Evolutionary conservation across 2,797 vertebrate genomes (phyloP).

Genomic region (Spinibarbus caldwelli): DNA sequence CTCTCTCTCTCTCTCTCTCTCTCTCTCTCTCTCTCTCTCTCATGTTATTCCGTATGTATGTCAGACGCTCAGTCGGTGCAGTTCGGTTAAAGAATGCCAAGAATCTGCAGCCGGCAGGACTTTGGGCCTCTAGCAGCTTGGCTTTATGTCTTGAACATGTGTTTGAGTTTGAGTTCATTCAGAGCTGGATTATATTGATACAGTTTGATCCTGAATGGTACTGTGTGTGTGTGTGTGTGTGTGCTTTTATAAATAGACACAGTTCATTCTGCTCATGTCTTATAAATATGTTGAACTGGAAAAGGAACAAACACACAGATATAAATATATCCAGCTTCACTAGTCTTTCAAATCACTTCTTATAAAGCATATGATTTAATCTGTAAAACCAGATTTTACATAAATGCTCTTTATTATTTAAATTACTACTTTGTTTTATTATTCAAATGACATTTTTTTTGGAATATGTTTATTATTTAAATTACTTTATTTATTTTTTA

Average conservation of each 20-base stretch:
- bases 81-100: slow-evolving; percentile 72
- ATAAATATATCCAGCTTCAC: neutral
- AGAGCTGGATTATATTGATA: slow-evolving; percentile 51
- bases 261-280: neutral
- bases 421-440: neutral
- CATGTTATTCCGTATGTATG: neutral
- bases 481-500: neutral
- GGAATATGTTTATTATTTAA: neutral
- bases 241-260: neutral
- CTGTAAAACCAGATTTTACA: neutral
- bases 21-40: neutral
- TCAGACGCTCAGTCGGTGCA: neutral
- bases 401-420: neutral
- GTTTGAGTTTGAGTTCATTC: slow-evolving; percentile 59
- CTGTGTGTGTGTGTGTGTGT: neutral
- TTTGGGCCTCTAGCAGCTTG: slow-evolving; percentile 76
- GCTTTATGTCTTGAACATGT: slow-evolving; percentile 58
- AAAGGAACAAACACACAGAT: neutral
- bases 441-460: neutral
- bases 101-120: slow-evolving; percentile 79
- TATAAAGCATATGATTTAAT: neutral
- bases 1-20: neutral
- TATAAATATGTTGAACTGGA: slow-evolving; percentile 10
- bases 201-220: slow-evolving; percentile 17
- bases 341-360: neutral